phyloP scores from a whole-genome alignment of 2,113 vertebrate genomes.

The Sinocyclocheilus grahami region DNA sequence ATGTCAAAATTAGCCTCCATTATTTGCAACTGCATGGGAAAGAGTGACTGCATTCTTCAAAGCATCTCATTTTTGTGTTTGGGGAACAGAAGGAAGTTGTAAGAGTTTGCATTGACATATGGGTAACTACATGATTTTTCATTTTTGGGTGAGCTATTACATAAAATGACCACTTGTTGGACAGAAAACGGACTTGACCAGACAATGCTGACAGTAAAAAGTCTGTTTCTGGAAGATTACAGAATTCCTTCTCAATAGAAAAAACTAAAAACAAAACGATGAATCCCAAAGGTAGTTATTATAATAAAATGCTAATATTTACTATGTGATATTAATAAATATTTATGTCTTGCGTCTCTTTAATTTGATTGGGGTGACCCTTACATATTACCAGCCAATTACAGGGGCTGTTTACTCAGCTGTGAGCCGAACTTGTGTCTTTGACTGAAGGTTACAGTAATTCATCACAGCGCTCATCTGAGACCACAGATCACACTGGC shows the following conservation, averaged over 20 bases:
- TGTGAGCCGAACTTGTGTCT: slow-evolving; percentile 33
- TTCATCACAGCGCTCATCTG: slow-evolving; percentile 23
- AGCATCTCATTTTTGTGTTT: neutral
- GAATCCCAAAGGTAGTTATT: neutral
- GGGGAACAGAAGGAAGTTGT: neutral
- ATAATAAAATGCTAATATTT: neutral
- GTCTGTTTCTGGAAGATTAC: neutral
- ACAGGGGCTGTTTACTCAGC: slow-evolving; percentile 35
- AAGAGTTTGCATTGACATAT: neutral
- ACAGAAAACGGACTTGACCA: neutral
- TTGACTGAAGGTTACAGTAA: slow-evolving; percentile 50
- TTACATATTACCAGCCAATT: slow-evolving; percentile 19
- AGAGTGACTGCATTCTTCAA: neutral
- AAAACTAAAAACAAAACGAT: neutral
- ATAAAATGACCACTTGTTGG: neutral
- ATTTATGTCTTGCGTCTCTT: neutral
- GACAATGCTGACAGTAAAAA: neutral
- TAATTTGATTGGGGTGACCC: slow-evolving; percentile 25
- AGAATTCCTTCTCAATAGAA: neutral
- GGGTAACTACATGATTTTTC: neutral
- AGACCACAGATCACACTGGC: neutral
- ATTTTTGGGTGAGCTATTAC: neutral
- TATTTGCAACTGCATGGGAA: neutral
- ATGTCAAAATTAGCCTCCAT: neutral
- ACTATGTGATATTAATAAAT: neutral